Base-by-base conservation (phyloP, 2,797 vertebrate genomes). In the Myotis pilosus region DNA sequence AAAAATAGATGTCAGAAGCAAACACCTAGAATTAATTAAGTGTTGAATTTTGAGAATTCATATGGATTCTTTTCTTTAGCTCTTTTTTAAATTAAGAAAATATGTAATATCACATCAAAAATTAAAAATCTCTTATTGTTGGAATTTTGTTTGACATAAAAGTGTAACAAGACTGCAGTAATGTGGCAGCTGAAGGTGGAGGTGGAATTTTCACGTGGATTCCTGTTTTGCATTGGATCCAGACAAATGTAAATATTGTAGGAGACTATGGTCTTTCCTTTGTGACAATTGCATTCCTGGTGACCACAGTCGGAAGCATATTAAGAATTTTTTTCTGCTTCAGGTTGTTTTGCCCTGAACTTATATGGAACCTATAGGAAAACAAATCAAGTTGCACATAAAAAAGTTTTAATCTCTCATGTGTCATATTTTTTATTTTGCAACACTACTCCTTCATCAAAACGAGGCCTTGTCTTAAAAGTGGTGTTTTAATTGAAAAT, bases 191-290 rank as follows among this genome's bases (percentile, higher is more conserved):
- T 12, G 33, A 17, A 6, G 28, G 6, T 3, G n/a, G 22, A 10
- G 4, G 16, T 6, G 25, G 30, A 7, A 9, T 1, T 25, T 22
- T 6, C 66, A 22, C 0, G 10, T 33, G 47, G 91, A 36, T 87
- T 64, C 87, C 11, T 23, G 38, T 53, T 71, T 71, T 8, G 49
- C 6, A 2, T 6, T 28, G 53, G 23, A 60, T 44, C 66, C 82
- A 94, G 82, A 91, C 95, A 88, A 79, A 66, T 12, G 53, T 64
- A 66, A 53, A 81, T 57, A 53, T 13, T 57, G 49, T 5, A 3
- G 51, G 72, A 71, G 81, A 6, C 49, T 38, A 28, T 13, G 47
- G 78, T 47, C 60, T 36, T 69, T n/a, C 89, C 72, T 30, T 64
- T 64, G 25, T 8, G 53, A 28, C 0, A 15, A 3, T 11, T 22